phyloP scores from a whole-genome alignment of 2,113 vertebrate genomes.

The Guaruba guarouba region DNA sequence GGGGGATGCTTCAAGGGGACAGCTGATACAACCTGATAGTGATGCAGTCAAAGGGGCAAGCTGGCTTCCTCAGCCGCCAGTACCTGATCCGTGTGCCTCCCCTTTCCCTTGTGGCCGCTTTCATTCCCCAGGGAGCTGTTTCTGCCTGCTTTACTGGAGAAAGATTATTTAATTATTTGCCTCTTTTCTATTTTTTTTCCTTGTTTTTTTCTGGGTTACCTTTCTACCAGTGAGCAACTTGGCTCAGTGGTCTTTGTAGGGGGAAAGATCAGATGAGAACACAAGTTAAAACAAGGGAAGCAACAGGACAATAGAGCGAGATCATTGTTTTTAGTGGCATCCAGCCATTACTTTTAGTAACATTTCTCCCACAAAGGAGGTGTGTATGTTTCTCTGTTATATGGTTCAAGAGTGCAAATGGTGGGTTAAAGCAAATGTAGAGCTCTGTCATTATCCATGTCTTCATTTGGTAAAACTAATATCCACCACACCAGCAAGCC shows the following conservation, averaged over 20 bases:
- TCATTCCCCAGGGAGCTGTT: not conserved
- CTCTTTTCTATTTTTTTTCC: not conserved
- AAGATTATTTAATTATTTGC: not conserved
- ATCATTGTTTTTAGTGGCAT: not conserved
- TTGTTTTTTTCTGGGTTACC: not conserved
- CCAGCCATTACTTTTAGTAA: conserved; percentile 18
- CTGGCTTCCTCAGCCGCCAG: rapidly evolving
- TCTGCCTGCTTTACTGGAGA: not conserved
- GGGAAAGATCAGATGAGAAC: not conserved
- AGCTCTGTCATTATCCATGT: not conserved
- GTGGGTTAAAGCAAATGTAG: not conserved
- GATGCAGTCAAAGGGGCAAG: not conserved
- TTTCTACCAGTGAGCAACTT: not conserved
- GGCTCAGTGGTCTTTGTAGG: not conserved
- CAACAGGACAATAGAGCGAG: conserved; percentile 15
- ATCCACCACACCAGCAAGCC: not conserved
- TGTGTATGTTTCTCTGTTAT: not conserved
- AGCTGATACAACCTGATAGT: not conserved
- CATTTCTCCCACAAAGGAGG: not conserved
- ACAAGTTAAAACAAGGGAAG: not conserved
- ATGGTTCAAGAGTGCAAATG: not conserved
- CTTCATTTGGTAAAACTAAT: not conserved
- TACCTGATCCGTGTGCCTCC: rapidly evolving
- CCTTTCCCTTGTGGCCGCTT: not conserved
- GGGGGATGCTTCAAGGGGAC: not conserved